Evolutionary conservation across 2,797 vertebrate species (phyloP), one percentile per base, ranked within the genome.

Genomic region (Aplochiton taeniatus): DNA sequence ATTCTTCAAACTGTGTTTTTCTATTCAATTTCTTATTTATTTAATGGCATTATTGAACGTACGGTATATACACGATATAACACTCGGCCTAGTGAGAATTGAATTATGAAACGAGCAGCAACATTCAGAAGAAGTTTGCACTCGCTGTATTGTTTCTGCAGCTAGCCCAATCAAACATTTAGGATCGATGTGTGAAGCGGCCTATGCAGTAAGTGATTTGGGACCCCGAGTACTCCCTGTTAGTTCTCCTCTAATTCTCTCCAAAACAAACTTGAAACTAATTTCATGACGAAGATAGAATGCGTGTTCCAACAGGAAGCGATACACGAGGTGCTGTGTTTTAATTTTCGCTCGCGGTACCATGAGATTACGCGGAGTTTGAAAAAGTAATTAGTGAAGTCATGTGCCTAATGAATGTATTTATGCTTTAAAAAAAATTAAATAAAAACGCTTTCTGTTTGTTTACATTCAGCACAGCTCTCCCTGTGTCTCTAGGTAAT

Each of bases 201-300:
- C 1, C 8, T 4, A 65, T 65, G 80, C 73, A 76, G 78, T 79
- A 85, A 82, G 70, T 83, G 84, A 81, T 83, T 74, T 79, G 86
- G 86, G 85, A 90, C 73, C 62, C 57, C 11, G 51, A 82, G 78
- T 85, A 88, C 85, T 91, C 87, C 81, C 82, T 82, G 70, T 87
- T 82, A 88, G 84, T 3, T 31, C 31, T 66, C 73, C 74, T 66
- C 65, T 72, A 69, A 72, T 74, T 58, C 73, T 86, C 72, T 78
- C 72, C 70, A 83, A 90, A 86, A 83, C 75, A 82, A 84, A 88
- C 85, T 70, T 70, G 76, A 73, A 88, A 90, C 90, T 82, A 74
- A 88, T 91, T 91, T 90, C 81, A 80, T 80, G 83, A 81, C 82
- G 70, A 85, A 84, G 31, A 31, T 31, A 31, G 84, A 83, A 89